Base-by-base conservation (phyloP, 2,797 vertebrate species). In the Pristis pectinata region DNA sequence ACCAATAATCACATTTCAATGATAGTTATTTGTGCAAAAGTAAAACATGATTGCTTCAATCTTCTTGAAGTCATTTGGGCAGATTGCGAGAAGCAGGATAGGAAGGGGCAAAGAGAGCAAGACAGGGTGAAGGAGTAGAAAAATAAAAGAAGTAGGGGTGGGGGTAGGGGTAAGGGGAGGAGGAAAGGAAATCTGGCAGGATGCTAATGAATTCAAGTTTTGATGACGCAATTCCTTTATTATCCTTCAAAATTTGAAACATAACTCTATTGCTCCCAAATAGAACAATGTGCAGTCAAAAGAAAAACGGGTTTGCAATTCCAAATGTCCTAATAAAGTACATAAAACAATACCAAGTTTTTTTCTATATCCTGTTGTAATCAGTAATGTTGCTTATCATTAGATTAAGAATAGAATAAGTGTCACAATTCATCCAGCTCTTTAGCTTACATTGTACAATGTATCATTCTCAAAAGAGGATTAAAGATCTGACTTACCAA, bases 401-500 rank as follows among this genome's bases (percentile, higher is more conserved):
- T 61, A 83, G 87, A 56, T 49, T 56, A 79, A 49, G 27, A 87
- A 87, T 53, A 89, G 13, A 89, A 89, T 17, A 34, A 89, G 15
- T 17, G 30, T n/a, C 34, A 64, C 22, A 91, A 64, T 91, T 41
- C 34, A 37, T 64, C 22, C 17, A 41, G 34, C n/a, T 34, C 83
- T 61, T 56, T n/a, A 61, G 56, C 34, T 89, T 89, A 61, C 67
- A 61, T 6, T 85, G 24, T 59, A 34, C 30, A n/a, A 34, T 87
- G 87, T 13, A 13, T 87, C 34, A 19, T 37, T 64, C 59, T 22
- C 19, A 67, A n/a, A 59, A 91, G 53, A 56, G 82, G n/a, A 49
- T 67, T 41, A 41, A 41, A 91, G 27, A 53, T 53, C 11, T 76
- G 15, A 96, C 98, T 98, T 97, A 99, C 99, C 99, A 99, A 98